These are phyloP conservation scores for Zaprionus lachaisei DNA, from an alignment of 1,140 invertebrate genomes.

Conservation along the genomic window DNA sequence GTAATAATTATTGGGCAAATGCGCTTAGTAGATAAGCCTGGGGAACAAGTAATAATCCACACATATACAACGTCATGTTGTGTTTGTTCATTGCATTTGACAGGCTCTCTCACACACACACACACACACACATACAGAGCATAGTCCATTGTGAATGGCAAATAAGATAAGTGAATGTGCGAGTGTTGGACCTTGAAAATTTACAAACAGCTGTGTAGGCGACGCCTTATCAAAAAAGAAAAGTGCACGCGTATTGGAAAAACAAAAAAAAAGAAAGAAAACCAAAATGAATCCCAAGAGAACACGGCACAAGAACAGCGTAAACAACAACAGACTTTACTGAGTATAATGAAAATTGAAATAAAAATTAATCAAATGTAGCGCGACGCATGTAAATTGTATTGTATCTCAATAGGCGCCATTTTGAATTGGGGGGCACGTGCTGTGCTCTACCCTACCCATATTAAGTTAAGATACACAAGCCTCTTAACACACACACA, in stretches of 20 bases:
- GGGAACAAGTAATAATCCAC: conserved; percentile 35
- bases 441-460: conserved; percentile 19
- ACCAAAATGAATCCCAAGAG: background rate
- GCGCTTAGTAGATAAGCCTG: conserved; percentile 66
- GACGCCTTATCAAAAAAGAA: conserved; percentile 36
- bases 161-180: conserved; percentile 61
- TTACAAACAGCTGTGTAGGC: conserved; percentile 65
- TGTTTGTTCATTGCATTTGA: conserved; percentile 28
- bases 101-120: conserved; percentile 3
- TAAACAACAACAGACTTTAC: conserved; percentile 29
- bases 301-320: conserved; percentile 23
- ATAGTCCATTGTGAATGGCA: conserved; percentile 49
- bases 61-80: conserved; percentile 34
- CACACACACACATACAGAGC: conserved; percentile 23
- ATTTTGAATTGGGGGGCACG: conserved; percentile 49
- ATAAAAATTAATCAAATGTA: conserved; percentile 37
- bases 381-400: conserved; percentile 23
- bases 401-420: conserved; percentile 23
- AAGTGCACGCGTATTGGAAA: conserved; percentile 13
- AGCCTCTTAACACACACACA: conserved; percentile 19
- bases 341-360: conserved; percentile 14
- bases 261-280: conserved; percentile 2
- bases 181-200: conserved; percentile 69
- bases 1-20: conserved; percentile 71
- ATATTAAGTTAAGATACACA: conserved; percentile 11